A percentile compares a stretch with the other conserved stretches of the same genome.
These are phyloP conservation scores for Corbicula japonica DNA, from an alignment of 2,888 invertebrate genomes.

Conservation along the genomic window DNA sequence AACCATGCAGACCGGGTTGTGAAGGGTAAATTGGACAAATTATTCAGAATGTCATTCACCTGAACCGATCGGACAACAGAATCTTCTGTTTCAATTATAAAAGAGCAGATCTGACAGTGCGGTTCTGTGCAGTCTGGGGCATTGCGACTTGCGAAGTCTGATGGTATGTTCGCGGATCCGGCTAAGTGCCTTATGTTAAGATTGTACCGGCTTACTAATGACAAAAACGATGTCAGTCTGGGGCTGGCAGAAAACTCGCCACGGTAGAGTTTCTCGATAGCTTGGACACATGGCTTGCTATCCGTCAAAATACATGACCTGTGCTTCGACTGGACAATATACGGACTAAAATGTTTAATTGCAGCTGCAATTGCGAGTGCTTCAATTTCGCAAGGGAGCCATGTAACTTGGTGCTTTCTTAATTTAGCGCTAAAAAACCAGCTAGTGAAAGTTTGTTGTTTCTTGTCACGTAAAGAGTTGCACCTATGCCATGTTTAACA, in stretches of 20 bases:
- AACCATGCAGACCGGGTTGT: no score
- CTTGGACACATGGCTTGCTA: constrained; percentile 52
- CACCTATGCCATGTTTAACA: constrained; percentile 55
- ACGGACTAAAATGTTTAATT: constrained; percentile 70
- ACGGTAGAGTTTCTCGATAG: constrained; percentile 32
- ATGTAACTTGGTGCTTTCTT: constrained; percentile 57
- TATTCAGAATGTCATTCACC: no score
- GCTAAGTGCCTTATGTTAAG: constrained; percentile 40
- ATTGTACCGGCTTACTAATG: constrained; percentile 30
- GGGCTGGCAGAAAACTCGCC: constrained; percentile 47
- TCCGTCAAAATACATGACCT: constrained; percentile 46
- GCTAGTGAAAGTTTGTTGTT: constrained; percentile 45
- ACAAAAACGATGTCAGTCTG: constrained; percentile 38
- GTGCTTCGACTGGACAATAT: constrained; percentile 63
- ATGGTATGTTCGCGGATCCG: no score
- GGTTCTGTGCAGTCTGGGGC: no score
- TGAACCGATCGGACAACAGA: no score
- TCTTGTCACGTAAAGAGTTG: constrained; percentile 59
- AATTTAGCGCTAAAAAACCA: constrained; percentile 70
- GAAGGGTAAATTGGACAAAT: constrained; percentile 38
- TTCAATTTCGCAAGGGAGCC: constrained; percentile 74
- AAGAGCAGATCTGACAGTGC: no score
- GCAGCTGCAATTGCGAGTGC: constrained; percentile 65
- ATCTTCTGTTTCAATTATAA: constrained; percentile 11
- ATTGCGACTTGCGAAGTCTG: no score